Base-by-base conservation (phyloP, 2,113 vertebrate species). In the Rhynchomys soricoides region DNA sequence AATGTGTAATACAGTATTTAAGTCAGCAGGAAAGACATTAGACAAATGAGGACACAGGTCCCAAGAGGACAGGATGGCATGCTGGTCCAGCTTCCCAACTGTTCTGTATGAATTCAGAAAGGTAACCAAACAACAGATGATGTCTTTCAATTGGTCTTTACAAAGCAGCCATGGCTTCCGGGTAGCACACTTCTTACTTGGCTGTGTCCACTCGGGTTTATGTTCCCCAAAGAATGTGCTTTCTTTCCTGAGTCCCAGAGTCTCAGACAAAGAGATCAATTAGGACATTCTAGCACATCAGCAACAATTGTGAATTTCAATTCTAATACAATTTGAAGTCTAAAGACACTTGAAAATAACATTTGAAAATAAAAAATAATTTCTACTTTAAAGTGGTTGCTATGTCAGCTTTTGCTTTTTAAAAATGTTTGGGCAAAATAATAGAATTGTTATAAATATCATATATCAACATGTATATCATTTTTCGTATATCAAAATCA, bases 101-200 rank as follows among this genome's bases (percentile, higher is more conserved):
- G 91, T 82, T 55, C 34, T 86, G 86, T 82, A 15, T 17, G 55
- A 95, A 96, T 89, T 87, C 87, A 91, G 86, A 97, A 91, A 83
- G n/a, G 48, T 95, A 78, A 70, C n/a, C 73, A 77, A 48, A 92
- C 92, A 68, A 91, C 77, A 93, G 78, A 91, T 86, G 90, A 89
- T 97, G 91, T 93, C 90, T 97, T 94, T 92, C 90, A 95, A 91
- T 78, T 95, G 91, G 31, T 90, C 52, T 94, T 96, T 96, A 90
- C 86, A 96, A 95, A 95, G 81, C 7, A 75, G 82, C 86, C 43
- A 15, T 89, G 57, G 71, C 82, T 87, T 94, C 85, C 70, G 85
- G 86, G 66, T 64, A 68, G 86, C 90, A 62, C 90, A 50, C 89
- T 95, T 43, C 45, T 95, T 89, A 94, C 94, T 86, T 92, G 91